Evolutionary conservation across 1,140 invertebrate genomes (phyloP).

Genomic region (Drosophila willistoni): DNA sequence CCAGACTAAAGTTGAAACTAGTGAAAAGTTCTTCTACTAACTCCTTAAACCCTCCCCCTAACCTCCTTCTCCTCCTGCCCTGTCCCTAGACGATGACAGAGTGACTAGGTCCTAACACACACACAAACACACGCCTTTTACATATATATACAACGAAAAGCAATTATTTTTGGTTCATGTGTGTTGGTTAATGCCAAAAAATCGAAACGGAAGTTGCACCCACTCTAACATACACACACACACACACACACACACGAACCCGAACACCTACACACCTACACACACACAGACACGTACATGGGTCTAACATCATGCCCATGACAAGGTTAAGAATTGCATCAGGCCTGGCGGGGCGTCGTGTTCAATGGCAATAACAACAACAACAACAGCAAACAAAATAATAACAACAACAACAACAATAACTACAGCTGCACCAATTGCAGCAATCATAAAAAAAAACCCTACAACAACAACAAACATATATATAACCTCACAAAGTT

Average conservation of each 20-base stretch:
- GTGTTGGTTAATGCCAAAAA: constrained; percentile 78
- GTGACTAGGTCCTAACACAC: constrained; percentile 20
- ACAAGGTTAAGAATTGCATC: constrained; percentile 65
- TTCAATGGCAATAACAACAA: constrained; percentile 57
- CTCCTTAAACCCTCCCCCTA: neutral
- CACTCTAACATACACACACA: constrained; percentile 35
- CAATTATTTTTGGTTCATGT: constrained; percentile 73
- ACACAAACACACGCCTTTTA: constrained; percentile 29
- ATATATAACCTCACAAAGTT: constrained; percentile 13
- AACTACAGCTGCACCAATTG: constrained; percentile 26
- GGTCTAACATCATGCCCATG: constrained; percentile 44
- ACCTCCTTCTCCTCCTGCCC: neutral
- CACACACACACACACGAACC: constrained; percentile 17
- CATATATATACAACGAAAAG: constrained; percentile 68
- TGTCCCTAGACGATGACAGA: constrained; percentile 15
- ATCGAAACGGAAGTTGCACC: constrained; percentile 66
- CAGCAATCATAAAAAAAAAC: constrained; percentile 15
- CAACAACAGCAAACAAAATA: constrained; percentile 25
- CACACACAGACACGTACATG: neutral
- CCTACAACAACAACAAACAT: constrained; percentile 8
- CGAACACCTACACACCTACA: constrained; percentile 20
- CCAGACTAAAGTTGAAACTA: constrained; percentile 28
- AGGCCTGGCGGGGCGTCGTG: constrained; percentile 48
- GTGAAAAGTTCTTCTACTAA: neutral
- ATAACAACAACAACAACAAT: constrained; percentile 26